These are phyloP conservation scores for Paratrypauchen microcephalus DNA, from an alignment of 2,797 vertebrate species.

Conservation along the genomic window DNA sequence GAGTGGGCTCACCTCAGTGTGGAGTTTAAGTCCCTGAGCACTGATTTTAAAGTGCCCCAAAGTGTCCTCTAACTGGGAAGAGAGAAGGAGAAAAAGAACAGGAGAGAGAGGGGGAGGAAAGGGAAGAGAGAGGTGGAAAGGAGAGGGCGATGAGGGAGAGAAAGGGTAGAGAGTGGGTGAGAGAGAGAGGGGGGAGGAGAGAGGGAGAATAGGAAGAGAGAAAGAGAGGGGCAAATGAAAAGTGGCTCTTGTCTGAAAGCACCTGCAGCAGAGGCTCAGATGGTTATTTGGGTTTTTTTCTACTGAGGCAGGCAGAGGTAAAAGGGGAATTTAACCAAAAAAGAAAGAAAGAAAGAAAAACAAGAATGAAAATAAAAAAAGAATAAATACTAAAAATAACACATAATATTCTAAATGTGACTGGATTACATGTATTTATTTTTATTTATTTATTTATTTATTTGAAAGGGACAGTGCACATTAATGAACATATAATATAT, in stretches of 20 bases:
- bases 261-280: not conserved
- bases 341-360: no score
- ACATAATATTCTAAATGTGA: not conserved
- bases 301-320: not conserved
- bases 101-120: not conserved
- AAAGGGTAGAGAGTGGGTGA: not conserved
- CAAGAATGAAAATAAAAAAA: no score
- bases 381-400: not conserved
- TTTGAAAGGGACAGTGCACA: no score
- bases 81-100: not conserved
- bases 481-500: no score
- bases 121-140: not conserved
- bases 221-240: not conserved
- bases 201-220: not conserved
- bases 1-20: not conserved
- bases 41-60: slow-evolving; percentile 2
- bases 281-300: not conserved
- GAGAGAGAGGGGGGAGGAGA: not conserved
- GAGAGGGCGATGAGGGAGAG: not conserved
- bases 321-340: not conserved
- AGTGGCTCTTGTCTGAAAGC: slow-evolving; percentile 3
- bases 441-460: no score
- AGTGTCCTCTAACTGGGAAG: not conserved
- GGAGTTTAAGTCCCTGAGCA: not conserved
- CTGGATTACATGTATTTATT: no score